Base-by-base conservation (phyloP, 2,113 vertebrate species). In the Sylvilagus bachmani region DNA sequence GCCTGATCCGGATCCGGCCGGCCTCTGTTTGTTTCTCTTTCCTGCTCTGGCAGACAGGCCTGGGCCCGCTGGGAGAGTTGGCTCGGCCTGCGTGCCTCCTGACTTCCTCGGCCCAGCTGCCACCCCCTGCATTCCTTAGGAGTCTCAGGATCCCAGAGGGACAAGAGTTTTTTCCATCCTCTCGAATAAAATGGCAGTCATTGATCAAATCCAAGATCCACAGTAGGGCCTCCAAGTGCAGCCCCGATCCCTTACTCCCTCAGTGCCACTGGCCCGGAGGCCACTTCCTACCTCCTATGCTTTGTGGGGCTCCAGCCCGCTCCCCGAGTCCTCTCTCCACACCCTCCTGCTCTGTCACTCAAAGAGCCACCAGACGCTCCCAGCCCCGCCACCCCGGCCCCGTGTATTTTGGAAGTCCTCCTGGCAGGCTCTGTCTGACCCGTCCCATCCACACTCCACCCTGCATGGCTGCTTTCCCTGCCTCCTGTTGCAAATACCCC, bases 11-110 rank as follows among this genome's bases (percentile, higher is more conserved):
- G 51, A 61, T 51, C 73, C 8, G 0, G 31, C 36, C 13, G 3
- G 74, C 82, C 75, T 79, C 38, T 84, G 77, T 95, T 93, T 95
- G 77, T 78, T 96, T 93, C 94, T 89, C 84, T 92, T 89, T 92
- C 87, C 70, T 69, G 90, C 78, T 86, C 86, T 94, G 95, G 95
- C 95, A 93, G 93, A 33, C 9, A 19, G 92, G 90, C 85, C 71
- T 1, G 1, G 87, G 80, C 81, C 80, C 2, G 33, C 92, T 95
- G 88, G 10, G 93, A 94, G 93, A 73, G 31, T 17, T 95, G 93
- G 92, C 96, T 89, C 88, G 74, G 90, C 22, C 44, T 90, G 16
- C 1, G 0, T 66, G 80, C 77, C 93, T 96, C 62, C 91, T 78
- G 90, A 84, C 69, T 97, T 96, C 69, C 77, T 92, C 90, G 90